Conservation (phyloP, 2,113 vertebrate species). For the Orientallactaga bullata region DNA sequence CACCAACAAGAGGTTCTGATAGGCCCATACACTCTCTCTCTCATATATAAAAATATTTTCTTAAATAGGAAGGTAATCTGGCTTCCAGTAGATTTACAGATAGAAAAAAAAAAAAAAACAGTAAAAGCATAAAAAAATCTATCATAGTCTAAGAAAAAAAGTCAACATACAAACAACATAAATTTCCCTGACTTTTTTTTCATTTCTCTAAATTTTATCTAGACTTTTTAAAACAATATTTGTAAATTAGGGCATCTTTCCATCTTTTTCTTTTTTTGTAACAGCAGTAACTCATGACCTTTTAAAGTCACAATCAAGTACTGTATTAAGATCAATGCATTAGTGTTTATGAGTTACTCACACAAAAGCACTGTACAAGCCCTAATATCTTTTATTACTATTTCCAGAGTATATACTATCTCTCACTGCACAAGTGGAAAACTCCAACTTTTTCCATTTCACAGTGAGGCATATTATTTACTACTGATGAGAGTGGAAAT, state of each 20-base stretch:
- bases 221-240: constrained; percentile 68
- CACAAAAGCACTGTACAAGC: constrained; percentile 78
- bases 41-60: too few relatives aligned
- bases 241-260: constrained; percentile 53
- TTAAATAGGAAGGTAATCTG: not conserved
- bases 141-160: constrained; percentile 21
- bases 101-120: not conserved
- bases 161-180: constrained; percentile 62
- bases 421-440: constrained; percentile 76
- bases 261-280: constrained; percentile 47
- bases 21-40: too few relatives aligned
- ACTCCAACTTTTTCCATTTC: constrained; percentile 72
- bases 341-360: constrained; percentile 78
- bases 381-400: constrained; percentile 76
- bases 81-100: constrained; percentile 50
- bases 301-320: constrained; percentile 82
- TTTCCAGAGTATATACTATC: constrained; percentile 76
- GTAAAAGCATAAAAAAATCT: constrained; percentile 40
- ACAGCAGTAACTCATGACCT: constrained; percentile 82
- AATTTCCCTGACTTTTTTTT: constrained; percentile 56
- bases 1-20: too few relatives aligned
- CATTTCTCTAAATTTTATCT: not conserved
- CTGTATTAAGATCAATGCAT: constrained; percentile 83
- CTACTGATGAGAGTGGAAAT: constrained; percentile 35
- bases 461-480: constrained; percentile 69